Percentiles rank a stretch among this genome's conserved stretches.
These are phyloP conservation scores for Drosophila limbata DNA, from an alignment of 2,888 invertebrate genomes.

Conservation along the genomic window DNA sequence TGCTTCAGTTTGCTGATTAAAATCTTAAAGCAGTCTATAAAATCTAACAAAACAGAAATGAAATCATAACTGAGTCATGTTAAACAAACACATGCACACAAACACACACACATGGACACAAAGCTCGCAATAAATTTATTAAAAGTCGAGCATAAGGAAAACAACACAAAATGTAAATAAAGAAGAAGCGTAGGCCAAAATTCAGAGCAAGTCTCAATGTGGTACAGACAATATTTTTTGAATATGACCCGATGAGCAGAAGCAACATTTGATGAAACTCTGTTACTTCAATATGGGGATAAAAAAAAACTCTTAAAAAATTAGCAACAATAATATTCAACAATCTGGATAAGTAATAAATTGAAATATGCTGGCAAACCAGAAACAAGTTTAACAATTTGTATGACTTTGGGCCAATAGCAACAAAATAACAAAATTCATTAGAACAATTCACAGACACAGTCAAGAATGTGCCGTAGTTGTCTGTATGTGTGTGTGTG, in stretches of 20 bases:
- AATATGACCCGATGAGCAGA: constrained; percentile 23
- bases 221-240: constrained; percentile 17
- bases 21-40: constrained; percentile 50
- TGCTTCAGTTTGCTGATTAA: constrained; percentile 60
- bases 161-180: constrained; percentile 60
- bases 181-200: constrained; percentile 45
- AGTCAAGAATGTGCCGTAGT: constrained; percentile 69
- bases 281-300: constrained; percentile 32
- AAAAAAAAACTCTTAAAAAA: constrained; percentile 45
- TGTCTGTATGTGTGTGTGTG: constrained; percentile 6
- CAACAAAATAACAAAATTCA: constrained; percentile 67
- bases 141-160: constrained; percentile 51
- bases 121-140: constrained; percentile 41
- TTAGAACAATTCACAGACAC: constrained; percentile 72
- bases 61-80: constrained; percentile 67
- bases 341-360: constrained; percentile 61
- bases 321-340: constrained; percentile 67
- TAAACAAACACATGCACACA: constrained; percentile 3
- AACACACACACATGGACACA: constrained; percentile 9
- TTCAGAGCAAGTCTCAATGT: constrained; percentile 36
- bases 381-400: constrained; percentile 74
- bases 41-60: constrained; percentile 48
- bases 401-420: constrained; percentile 41
- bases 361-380: constrained; percentile 59
- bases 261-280: constrained; percentile 46